A percentile compares a stretch with the other conserved stretches of the same genome.
Evolutionary conservation across 2,888 invertebrate species (phyloP).

Genomic region (Harmothoe impar): DNA sequence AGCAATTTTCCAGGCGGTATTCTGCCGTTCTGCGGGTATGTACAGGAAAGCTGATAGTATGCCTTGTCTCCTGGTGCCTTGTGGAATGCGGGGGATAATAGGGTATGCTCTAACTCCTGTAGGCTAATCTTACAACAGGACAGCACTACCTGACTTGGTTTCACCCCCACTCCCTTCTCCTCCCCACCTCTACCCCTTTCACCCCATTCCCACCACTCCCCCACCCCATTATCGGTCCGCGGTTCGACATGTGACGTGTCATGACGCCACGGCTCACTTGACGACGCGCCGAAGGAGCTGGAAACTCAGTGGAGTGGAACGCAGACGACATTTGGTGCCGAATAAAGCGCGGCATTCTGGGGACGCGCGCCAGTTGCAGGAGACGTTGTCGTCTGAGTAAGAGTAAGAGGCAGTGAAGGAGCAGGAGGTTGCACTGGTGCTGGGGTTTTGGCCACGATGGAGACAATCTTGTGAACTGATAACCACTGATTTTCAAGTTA

Average conservation of each 20-base stretch:
- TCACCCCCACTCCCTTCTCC: not conserved
- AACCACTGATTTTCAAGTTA: no score
- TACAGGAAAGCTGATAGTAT: not conserved
- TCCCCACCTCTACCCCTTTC: not conserved
- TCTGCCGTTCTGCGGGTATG: not conserved
- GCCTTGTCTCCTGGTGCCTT: not conserved
- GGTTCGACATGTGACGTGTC: not conserved
- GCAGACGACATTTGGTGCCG: not conserved
- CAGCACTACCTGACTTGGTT: not conserved
- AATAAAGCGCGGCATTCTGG: not conserved
- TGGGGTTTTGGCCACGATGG: no score
- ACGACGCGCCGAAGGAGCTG: not conserved
- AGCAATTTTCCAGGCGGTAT: not conserved
- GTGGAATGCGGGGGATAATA: slow-evolving; percentile 10
- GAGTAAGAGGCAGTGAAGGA: no score
- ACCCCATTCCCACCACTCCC: not conserved
- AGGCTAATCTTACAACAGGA: not conserved
- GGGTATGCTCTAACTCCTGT: not conserved
- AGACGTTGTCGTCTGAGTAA: no score
- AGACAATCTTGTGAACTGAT: no score
- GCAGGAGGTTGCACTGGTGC: no score
- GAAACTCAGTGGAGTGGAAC: not conserved
- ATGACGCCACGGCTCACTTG: not conserved
- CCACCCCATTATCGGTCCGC: not conserved
- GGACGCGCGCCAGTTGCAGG: slow-evolving; percentile 3